Conservation (phyloP, 2,113 vertebrate species). For the Xenopus borealis region DNA sequence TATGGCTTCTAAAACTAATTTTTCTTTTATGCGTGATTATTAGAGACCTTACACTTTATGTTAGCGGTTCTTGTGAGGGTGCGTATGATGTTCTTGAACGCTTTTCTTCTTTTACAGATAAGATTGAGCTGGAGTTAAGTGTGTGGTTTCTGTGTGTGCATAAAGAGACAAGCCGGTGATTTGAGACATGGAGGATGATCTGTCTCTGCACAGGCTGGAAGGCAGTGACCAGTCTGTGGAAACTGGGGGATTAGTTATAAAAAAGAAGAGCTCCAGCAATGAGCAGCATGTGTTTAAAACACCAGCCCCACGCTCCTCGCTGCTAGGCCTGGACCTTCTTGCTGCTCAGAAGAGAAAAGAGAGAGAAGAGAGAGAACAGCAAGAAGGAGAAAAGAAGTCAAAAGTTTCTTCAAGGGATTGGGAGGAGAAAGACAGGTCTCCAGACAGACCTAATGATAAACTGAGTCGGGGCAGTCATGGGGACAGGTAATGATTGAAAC, state of each 20-base stretch:
- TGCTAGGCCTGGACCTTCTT: conserved; percentile 88
- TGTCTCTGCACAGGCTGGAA: conserved; percentile 75
- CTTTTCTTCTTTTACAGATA: conserved; percentile 32
- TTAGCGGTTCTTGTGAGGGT: too few species aligned
- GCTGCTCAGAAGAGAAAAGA: conserved; percentile 92
- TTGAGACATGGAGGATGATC: conserved; percentile 54
- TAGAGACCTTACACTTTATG: too few species aligned
- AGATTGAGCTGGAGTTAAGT: not conserved
- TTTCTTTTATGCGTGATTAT: too few species aligned
- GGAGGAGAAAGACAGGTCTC: conserved; percentile 85
- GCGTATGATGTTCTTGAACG: too few species aligned
- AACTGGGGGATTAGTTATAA: conserved; percentile 81
- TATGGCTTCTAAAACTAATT: too few species aligned
- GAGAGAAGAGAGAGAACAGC: conserved; percentile 73
- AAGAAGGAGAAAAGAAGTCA: conserved; percentile 72
- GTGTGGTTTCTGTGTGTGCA: conserved; percentile 34
- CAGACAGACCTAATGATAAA: conserved; percentile 57
- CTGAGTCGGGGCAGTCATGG: conserved; percentile 60
- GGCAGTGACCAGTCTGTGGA: conserved; percentile 67
- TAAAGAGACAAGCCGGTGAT: conserved; percentile 27
- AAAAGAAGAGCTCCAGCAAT: conserved; percentile 69
- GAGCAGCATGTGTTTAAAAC: conserved; percentile 90
- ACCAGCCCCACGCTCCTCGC: conserved; percentile 84
- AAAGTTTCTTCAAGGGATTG: conserved; percentile 82
- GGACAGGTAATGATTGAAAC: conserved; percentile 72